Conservation (phyloP, 1,140 invertebrate genomes). For the Bombus superbus region DNA sequence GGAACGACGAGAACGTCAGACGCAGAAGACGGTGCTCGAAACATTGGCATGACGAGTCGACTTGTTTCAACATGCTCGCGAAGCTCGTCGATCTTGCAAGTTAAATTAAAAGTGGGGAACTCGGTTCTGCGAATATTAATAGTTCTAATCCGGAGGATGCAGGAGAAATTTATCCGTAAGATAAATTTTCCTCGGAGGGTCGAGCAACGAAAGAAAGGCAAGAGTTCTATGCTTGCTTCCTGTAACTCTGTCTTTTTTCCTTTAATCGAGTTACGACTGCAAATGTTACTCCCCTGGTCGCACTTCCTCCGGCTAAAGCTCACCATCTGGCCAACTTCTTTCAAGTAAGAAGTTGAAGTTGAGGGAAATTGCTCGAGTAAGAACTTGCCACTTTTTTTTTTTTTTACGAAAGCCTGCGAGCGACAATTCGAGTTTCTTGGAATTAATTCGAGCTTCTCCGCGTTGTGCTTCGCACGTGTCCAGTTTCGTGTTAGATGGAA, state of each 20-base stretch:
- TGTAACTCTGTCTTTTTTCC: background rate
- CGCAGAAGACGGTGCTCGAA: background rate
- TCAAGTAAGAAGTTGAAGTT: constrained; percentile 11
- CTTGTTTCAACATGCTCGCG: background rate
- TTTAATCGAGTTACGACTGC: constrained; percentile 12
- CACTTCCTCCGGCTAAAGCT: background rate
- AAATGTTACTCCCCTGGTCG: background rate
- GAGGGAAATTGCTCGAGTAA: background rate
- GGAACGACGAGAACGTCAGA: constrained; percentile 4
- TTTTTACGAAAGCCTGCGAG: background rate
- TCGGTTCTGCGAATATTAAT: background rate
- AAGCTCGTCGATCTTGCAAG: background rate
- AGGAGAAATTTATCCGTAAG: background rate
- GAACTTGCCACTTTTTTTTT: background rate
- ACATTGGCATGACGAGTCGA: constrained; percentile 34
- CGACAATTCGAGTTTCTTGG: background rate
- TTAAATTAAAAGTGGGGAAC: constrained; percentile 9
- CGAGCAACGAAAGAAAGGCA: no score
- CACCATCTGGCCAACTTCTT: constrained; percentile 4
- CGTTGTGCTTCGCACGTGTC: background rate
- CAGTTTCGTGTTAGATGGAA: background rate
- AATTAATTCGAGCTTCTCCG: background rate
- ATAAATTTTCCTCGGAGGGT: background rate
- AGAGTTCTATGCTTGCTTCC: background rate
- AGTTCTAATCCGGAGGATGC: background rate